Conservation (phyloP, 2,797 vertebrate genomes). For the Sebastes iracundus region DNA sequence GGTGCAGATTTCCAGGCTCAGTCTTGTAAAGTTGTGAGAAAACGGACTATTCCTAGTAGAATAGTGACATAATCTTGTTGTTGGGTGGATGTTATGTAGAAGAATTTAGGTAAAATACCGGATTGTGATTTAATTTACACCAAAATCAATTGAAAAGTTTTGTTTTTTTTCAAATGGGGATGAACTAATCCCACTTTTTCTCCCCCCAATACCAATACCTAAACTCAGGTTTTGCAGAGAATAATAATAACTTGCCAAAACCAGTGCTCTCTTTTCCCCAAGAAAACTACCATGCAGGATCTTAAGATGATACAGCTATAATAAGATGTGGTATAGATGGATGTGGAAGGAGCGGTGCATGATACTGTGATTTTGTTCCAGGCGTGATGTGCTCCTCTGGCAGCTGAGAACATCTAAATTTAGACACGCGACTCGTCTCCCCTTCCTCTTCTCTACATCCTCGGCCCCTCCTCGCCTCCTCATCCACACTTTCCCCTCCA, state of each 20-base stretch:
- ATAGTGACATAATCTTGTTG: constrained; percentile 4
- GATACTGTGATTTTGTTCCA: constrained; percentile 58
- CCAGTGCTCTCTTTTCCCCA: not conserved
- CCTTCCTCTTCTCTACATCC: constrained; percentile 57
- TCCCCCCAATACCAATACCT: not conserved
- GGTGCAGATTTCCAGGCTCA: constrained; percentile 1
- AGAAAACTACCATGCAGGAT: not conserved
- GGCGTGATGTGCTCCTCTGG: constrained; percentile 59
- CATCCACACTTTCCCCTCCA: constrained; percentile 47
- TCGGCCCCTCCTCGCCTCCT: constrained; percentile 45
- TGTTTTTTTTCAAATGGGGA: not conserved
- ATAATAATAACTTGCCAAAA: not conserved
- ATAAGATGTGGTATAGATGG: not conserved
- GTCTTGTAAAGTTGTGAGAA: not conserved
- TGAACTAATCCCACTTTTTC: not conserved
- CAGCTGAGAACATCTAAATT: constrained; percentile 78
- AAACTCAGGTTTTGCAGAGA: not conserved
- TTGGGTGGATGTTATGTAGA: not conserved
- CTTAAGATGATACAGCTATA: not conserved
- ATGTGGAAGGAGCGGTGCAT: constrained; percentile 19
- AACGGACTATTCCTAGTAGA: not conserved
- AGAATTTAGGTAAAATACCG: not conserved
- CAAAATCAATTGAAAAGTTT: not conserved
- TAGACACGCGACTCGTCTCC: constrained; percentile 63
- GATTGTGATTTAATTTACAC: constrained; percentile 3